phyloP scores from a whole-genome alignment of 2,888 invertebrate species.

The Pasiphila rectangulata region DNA sequence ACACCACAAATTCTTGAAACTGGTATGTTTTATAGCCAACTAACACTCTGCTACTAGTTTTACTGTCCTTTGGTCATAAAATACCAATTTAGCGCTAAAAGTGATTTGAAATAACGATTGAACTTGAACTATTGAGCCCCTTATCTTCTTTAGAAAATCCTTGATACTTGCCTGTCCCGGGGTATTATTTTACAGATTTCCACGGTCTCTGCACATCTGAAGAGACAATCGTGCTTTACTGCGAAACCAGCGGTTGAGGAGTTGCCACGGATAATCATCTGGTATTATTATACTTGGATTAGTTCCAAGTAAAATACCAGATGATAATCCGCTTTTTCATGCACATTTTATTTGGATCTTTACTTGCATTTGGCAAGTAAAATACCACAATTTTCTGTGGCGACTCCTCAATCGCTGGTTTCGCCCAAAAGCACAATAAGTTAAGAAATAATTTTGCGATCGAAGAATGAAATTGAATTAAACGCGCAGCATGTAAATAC shows the following conservation, averaged over 20 bases:
- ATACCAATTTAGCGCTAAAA: not conserved
- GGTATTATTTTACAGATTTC: slow-evolving; percentile 72
- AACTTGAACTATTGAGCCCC: not conserved
- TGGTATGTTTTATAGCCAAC: slow-evolving; percentile 1
- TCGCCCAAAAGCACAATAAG: too few species aligned
- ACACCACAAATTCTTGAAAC: not conserved
- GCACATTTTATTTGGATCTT: too few species aligned
- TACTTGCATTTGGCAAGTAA: too few species aligned
- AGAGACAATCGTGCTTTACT: slow-evolving; percentile 52
- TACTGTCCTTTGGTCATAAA: not conserved
- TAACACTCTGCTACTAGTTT: not conserved
- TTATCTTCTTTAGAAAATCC: not conserved
- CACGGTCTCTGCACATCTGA: slow-evolving; percentile 63
- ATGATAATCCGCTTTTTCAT: too few species aligned
- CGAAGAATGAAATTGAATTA: too few species aligned
- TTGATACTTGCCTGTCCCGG: slow-evolving; percentile 11
- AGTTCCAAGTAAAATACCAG: too few species aligned
- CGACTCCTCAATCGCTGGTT: too few species aligned
- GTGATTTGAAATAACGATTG: slow-evolving; percentile 1
- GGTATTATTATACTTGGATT: too few species aligned
- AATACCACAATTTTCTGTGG: too few species aligned
- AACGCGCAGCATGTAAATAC: too few species aligned
- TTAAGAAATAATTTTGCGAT: too few species aligned
- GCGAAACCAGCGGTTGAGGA: not conserved
- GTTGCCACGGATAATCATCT: too few species aligned